Base-by-base conservation (phyloP, 2,797 vertebrate species). In the Sphaeramia orbicularis region DNA sequence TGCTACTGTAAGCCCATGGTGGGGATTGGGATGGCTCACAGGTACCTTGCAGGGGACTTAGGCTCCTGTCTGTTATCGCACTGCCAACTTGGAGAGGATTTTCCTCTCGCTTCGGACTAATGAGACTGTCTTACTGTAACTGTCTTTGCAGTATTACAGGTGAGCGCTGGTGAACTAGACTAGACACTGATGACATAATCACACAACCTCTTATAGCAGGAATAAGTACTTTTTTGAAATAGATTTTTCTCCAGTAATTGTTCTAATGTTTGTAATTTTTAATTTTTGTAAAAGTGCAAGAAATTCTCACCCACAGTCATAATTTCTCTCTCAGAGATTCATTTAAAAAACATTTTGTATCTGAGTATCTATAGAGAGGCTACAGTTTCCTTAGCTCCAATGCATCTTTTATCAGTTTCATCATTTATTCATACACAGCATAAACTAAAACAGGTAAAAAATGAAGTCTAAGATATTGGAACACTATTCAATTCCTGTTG, bases 21-120 rank as follows among this genome's bases (percentile, higher is more conserved):
- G 60, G 69, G 85, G 80, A 83, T 80, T 84, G 69, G 78, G 84
- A 44, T 3, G 38, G 89, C 91, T 90, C 88, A 88, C 72, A 88
- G 81, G 63, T 81, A 62, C 79, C 78, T 66, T 67, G 76, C 73
- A 71, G 86, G 84, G 51, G 73, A 75, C 65, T 79, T 52, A 36
- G 59, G 15, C 73, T 76, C 86, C 58, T 51, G 78, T 82, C 74
- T 82, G 79, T 83, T 84, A 81, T 55, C 65, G 63, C 56, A 14
- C 65, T 66, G 71, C 51, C 64, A 76, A 67, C 65, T 72, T 62
- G 41, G 37, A 68, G 61, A 38, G 66, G 84, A 80, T 75, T 79
- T 85, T 53, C 68, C 38, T 27, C 58, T 66, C 8, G 7, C 48
- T 43, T 53, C 32, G 15, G 53, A 59, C 60, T 86, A 84, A 86